Conservation (phyloP, 2,888 invertebrate species). For the Hypolimnas misippus region DNA sequence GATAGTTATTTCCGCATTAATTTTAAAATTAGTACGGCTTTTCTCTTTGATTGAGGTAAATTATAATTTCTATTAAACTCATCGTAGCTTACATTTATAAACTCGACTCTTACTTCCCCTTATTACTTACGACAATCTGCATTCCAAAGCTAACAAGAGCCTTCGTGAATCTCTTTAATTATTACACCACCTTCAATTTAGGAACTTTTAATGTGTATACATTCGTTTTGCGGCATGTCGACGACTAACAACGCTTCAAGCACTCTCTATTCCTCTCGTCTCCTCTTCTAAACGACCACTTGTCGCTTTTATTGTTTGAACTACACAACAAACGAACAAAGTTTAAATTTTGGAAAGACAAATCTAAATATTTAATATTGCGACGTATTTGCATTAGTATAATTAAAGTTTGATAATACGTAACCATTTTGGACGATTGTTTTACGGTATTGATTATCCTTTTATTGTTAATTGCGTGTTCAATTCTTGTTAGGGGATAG, state of each 20-base stretch:
- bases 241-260: constrained; percentile 70
- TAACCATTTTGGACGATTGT: background rate
- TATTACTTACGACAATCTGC: constrained; percentile 18
- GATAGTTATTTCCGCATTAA: too few species aligned
- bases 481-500: too few species aligned
- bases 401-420: constrained; percentile 37
- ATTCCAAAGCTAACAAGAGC: constrained; percentile 18
- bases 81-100: background rate
- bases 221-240: constrained; percentile 63
- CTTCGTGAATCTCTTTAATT: constrained; percentile 51
- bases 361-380: constrained; percentile 50
- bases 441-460: background rate
- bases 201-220: constrained; percentile 80
- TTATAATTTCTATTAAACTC: background rate
- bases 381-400: constrained; percentile 41
- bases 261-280: constrained; percentile 66
- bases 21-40: background rate
- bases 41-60: background rate
- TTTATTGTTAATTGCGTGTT: too few species aligned
- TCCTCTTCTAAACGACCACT: constrained; percentile 63
- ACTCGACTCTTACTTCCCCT: background rate
- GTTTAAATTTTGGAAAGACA: constrained; percentile 59
- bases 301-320: constrained; percentile 72
- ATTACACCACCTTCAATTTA: constrained; percentile 69
- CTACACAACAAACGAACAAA: constrained; percentile 69